These are phyloP conservation scores for Brachionus angularis DNA, from an alignment of 1,140 invertebrate genomes.

Conservation along the genomic window DNA sequence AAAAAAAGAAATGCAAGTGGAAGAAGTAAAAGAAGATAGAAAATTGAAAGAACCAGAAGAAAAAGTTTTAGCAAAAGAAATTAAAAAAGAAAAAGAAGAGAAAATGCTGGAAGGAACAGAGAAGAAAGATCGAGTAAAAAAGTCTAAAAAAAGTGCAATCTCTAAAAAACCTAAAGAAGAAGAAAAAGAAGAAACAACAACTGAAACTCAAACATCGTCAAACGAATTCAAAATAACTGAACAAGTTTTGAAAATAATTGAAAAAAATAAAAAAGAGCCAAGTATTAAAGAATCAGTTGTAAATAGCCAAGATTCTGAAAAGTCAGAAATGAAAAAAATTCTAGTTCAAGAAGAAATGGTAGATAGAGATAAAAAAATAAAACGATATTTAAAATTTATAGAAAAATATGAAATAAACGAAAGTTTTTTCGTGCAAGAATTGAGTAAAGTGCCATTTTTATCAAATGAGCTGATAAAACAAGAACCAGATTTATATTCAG, in stretches of 20 bases:
- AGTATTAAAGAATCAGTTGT: neutral
- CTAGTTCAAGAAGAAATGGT: neutral
- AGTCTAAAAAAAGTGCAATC: neutral
- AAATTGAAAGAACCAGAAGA: too few relatives aligned
- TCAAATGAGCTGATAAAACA: neutral
- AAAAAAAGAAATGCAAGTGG: too few relatives aligned
- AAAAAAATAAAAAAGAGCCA: neutral
- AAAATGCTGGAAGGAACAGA: neutral
- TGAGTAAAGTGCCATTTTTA: slow-evolving; percentile 24
- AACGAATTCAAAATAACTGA: slow-evolving; percentile 7
- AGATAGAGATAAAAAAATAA: neutral
- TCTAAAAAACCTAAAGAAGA: too few relatives aligned
- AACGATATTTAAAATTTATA: slow-evolving; percentile 7
- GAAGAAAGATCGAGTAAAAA: neutral
- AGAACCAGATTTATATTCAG: neutral
- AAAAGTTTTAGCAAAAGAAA: too few relatives aligned
- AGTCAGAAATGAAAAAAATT: neutral
- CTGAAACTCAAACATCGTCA: neutral
- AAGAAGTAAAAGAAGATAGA: too few relatives aligned
- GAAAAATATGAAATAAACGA: neutral
- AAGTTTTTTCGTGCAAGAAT: neutral
- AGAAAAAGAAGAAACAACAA: neutral
- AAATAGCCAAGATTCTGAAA: neutral
- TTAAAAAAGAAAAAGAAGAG: neutral
- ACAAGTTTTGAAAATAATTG: neutral